Conservation (phyloP, 2,888 invertebrate genomes). For the Malthinus flaveolus region DNA sequence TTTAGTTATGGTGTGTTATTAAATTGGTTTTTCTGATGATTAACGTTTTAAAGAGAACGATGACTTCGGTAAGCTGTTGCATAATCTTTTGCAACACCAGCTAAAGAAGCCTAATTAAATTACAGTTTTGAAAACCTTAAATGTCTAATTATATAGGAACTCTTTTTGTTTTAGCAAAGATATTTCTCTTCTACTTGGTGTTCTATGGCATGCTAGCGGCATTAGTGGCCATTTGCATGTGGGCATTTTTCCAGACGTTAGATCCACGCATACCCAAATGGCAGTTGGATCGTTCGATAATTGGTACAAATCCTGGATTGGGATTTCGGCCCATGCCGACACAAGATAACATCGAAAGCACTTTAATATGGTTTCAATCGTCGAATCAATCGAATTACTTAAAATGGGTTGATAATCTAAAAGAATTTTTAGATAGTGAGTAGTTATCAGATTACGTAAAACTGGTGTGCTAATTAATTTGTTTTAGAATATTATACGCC, state of each 20-base stretch:
- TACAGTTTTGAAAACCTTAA: too few relatives aligned
- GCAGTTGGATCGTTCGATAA: conserved; percentile 82
- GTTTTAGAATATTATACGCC: conserved; percentile 51
- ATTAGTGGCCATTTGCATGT: conserved; percentile 91
- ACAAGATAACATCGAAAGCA: conserved; percentile 84
- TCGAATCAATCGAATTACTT: conserved; percentile 75
- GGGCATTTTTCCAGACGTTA: conserved; percentile 89
- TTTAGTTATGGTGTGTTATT: too few relatives aligned
- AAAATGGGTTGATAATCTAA: conserved; percentile 77
- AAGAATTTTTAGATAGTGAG: conserved; percentile 78
- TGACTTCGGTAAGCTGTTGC: too few relatives aligned
- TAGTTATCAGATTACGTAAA: conserved; percentile 43
- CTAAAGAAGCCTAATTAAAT: too few relatives aligned
- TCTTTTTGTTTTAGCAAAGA: conserved; percentile 74
- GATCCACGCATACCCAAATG: conserved; percentile 89
- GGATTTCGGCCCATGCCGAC: conserved; percentile 94
- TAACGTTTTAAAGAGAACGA: too few relatives aligned
- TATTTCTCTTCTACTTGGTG: conserved; percentile 90
- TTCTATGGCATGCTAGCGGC: conserved; percentile 92
- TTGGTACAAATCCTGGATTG: conserved; percentile 94
- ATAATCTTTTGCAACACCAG: too few relatives aligned
- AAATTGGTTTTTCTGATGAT: too few relatives aligned
- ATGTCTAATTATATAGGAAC: too few relatives aligned
- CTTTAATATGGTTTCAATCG: conserved; percentile 92
- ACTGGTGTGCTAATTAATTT: not conserved